Evolutionary conservation across 1,140 invertebrate genomes (phyloP).

Genomic region (Papilio xuthus): DNA sequence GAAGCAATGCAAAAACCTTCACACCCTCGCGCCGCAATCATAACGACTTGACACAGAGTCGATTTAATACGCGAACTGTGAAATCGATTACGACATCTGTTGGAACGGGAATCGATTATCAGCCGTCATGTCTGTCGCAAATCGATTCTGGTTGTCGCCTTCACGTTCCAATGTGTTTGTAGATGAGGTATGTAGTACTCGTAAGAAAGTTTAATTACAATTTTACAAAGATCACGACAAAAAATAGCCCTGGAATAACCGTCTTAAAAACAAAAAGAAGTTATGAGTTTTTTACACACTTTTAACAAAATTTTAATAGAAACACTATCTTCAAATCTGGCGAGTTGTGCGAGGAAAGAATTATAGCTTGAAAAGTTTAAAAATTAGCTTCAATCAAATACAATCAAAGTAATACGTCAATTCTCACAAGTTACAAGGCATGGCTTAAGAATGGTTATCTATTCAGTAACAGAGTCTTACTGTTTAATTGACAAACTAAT

Average conservation of each 20-base stretch:
- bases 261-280: no score
- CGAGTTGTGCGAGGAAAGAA: no score
- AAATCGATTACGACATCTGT: slow-evolving; percentile 69
- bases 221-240: neutral
- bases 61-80: slow-evolving; percentile 54
- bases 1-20: slow-evolving; percentile 30
- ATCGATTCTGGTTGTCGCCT: slow-evolving; percentile 77
- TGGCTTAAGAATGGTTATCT: no score
- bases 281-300: no score
- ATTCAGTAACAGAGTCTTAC: neutral
- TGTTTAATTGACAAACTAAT: neutral
- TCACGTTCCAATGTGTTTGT: slow-evolving; percentile 51
- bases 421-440: no score
- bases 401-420: no score
- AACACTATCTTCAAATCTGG: no score
- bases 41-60: slow-evolving; percentile 53
- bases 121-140: slow-evolving; percentile 65
- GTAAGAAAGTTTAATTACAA: slow-evolving; percentile 32
- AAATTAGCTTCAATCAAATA: no score
- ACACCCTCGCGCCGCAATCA: slow-evolving; percentile 33
- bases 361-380: no score
- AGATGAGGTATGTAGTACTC: neutral
- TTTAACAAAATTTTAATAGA: no score
- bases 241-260: neutral
- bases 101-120: slow-evolving; percentile 68